Conservation (phyloP, 2,888 invertebrate genomes). For the Nipponacmea schrenckii region DNA sequence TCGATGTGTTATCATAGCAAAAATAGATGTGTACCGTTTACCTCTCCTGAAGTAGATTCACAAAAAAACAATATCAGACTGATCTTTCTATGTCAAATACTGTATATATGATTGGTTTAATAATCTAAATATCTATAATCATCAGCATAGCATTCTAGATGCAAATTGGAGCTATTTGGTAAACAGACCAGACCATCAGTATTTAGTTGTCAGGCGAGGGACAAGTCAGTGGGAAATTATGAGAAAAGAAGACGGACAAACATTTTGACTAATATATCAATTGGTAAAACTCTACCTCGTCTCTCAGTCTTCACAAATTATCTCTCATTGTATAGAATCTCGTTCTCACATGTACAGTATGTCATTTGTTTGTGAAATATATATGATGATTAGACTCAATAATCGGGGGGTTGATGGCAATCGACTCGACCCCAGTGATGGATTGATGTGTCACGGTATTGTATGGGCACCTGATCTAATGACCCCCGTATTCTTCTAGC, state of each 20-base stretch:
- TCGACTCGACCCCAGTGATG: neutral
- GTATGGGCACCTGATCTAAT: neutral
- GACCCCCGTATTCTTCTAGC: neutral
- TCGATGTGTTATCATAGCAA: no score
- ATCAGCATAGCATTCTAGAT: no score
- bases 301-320: neutral
- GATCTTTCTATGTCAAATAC: no score
- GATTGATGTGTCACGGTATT: neutral
- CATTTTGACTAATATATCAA: neutral
- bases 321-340: neutral
- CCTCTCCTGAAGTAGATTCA: no score
- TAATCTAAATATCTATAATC: no score
- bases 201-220: no score
- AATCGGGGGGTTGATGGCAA: neutral
- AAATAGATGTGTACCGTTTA: no score
- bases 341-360: neutral
- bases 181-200: no score
- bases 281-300: neutral
- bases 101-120: no score
- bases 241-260: neutral
- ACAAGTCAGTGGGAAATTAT: neutral
- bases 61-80: no score
- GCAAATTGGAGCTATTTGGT: no score
- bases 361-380: conserved; percentile 6
- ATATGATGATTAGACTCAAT: conserved; percentile 4